Percentiles rank a stretch among this genome's conserved stretches.
Evolutionary conservation across 2,113 vertebrate genomes (phyloP).

Genomic region (Panthera uncia): DNA sequence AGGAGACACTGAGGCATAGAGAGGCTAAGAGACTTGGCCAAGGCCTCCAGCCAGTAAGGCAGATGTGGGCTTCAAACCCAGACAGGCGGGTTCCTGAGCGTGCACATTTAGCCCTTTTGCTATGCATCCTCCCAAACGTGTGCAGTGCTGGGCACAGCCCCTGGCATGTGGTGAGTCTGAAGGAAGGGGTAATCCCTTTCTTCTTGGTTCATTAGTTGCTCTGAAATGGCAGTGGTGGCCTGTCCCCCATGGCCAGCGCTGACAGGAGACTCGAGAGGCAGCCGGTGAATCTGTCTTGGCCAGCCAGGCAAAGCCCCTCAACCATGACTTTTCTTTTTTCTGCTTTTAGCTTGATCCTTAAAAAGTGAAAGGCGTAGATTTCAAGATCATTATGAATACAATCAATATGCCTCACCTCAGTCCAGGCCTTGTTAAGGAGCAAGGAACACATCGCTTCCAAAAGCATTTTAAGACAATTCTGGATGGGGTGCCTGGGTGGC

Average conservation of each 20-base stretch:
- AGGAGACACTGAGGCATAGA: not conserved
- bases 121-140: fast-evolving
- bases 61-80: not conserved
- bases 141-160: not conserved
- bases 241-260: not conserved
- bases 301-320: not conserved
- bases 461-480: not conserved
- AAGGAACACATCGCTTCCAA: not conserved
- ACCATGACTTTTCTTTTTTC: not conserved
- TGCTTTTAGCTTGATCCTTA: not conserved
- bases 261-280: not conserved
- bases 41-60: not conserved
- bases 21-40: not conserved
- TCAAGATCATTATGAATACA: not conserved
- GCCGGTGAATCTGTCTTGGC: not conserved
- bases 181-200: not conserved
- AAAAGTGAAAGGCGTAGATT: not conserved
- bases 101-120: no score
- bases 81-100: not conserved
- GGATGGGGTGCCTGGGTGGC: no score
- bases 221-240: not conserved
- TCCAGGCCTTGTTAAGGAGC: not conserved
- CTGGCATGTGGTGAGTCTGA: not conserved
- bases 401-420: not conserved
- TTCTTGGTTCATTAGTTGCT: not conserved